phyloP scores from a whole-genome alignment of 2,797 vertebrate species.

The Taenioides sp. region DNA sequence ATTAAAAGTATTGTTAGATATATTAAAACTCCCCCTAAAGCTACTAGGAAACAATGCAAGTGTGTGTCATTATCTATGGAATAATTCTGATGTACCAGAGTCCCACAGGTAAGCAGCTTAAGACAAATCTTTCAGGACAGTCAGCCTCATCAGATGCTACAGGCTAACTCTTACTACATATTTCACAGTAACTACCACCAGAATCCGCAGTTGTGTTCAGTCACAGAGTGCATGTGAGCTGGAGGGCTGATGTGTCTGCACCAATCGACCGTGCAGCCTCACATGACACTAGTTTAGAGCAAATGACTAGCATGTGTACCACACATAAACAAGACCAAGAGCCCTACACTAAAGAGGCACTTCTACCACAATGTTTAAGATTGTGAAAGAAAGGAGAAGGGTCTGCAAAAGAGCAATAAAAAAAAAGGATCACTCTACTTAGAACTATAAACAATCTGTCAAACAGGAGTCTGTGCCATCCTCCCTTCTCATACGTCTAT shows the following conservation, averaged over 20 bases:
- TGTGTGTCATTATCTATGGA: conserved; percentile 29
- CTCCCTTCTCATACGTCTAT: conserved; percentile 47
- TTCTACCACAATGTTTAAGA: conserved; percentile 14
- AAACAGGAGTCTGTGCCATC: conserved; percentile 17
- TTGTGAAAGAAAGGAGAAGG: conserved; percentile 22
- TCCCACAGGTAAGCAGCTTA: conserved; percentile 76
- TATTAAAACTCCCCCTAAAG: not conserved
- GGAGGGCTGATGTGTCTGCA: conserved; percentile 32
- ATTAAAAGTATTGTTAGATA: not conserved
- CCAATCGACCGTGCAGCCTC: conserved; percentile 21
- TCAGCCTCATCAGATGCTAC: conserved; percentile 52
- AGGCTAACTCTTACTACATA: conserved; percentile 21
- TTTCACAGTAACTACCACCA: conserved; percentile 7
- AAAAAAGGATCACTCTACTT: conserved; percentile 10
- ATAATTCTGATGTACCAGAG: conserved; percentile 55
- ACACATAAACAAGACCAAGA: conserved; percentile 28
- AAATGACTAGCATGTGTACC: conserved; percentile 35
- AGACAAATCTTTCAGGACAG: conserved; percentile 67
- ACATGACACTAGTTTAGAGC: conserved; percentile 45
- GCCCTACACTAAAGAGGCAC: conserved; percentile 10
- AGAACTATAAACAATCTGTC: conserved; percentile 17
- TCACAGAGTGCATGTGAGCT: conserved; percentile 37
- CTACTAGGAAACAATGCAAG: not conserved
- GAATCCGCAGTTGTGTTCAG: conserved; percentile 53
- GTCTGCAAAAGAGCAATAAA: conserved; percentile 9